phyloP scores from a whole-genome alignment of 1,140 invertebrate species.

The Listronotus bonariensis region DNA sequence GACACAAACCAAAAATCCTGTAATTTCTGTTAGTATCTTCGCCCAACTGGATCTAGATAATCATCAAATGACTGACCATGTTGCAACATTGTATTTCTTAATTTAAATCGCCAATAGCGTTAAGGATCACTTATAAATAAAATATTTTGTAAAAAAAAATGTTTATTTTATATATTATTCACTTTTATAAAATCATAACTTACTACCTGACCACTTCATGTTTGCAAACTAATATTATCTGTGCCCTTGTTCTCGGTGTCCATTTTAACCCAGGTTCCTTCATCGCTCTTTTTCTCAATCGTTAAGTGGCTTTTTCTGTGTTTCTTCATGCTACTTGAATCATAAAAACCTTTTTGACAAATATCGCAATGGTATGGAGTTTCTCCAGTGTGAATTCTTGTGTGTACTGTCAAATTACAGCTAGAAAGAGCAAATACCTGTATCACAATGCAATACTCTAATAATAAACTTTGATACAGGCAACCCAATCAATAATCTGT shows the following conservation, averaged over 20 bases:
- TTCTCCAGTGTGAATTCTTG: constrained; percentile 53
- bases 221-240: not conserved
- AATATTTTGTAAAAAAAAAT: too few species aligned
- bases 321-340: constrained; percentile 48
- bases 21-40: too few species aligned
- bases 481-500: too few species aligned
- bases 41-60: too few species aligned
- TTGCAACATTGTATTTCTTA: too few species aligned
- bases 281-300: not conserved
- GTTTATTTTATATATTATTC: too few species aligned
- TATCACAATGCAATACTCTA: too few species aligned
- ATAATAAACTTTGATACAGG: too few species aligned
- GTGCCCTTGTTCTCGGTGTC: not conserved
- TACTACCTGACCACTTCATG: not conserved
- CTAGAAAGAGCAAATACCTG: constrained; percentile 6
- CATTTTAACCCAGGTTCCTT: not conserved
- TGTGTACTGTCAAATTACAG: constrained; percentile 49
- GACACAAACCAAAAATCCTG: too few species aligned
- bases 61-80: too few species aligned
- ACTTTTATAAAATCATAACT: not conserved
- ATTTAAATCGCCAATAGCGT: too few species aligned
- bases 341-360: constrained; percentile 54
- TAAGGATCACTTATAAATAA: too few species aligned
- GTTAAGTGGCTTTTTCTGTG: constrained; percentile 37
- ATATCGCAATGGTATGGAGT: constrained; percentile 50